Evolutionary conservation across 2,888 invertebrate genomes (phyloP).

Genomic region (Criorhina ranunculi): DNA sequence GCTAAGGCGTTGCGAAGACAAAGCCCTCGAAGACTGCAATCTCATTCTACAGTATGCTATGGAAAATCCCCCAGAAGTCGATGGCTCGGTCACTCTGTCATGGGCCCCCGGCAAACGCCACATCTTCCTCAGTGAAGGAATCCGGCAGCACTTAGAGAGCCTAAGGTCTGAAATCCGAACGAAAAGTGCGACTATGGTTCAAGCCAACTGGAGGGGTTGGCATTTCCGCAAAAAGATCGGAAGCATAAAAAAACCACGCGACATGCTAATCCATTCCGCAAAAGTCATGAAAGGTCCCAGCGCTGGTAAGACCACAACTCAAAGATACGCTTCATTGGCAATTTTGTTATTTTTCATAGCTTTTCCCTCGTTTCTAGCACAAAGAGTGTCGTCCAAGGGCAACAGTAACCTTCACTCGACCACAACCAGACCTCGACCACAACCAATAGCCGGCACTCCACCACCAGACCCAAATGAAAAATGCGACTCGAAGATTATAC

Average conservation of each 20-base stretch:
- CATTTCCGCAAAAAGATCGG: conserved; percentile 89
- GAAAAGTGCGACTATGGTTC: conserved; percentile 93
- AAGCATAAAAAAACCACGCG: conserved; percentile 81
- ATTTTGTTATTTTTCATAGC: conserved; percentile 73
- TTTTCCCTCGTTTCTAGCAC: conserved; percentile 78
- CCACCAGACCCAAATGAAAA: conserved; percentile 93
- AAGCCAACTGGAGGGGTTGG: conserved; percentile 94
- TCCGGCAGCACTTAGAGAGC: conserved; percentile 94
- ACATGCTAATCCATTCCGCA: conserved; percentile 77
- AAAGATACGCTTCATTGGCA: conserved; percentile 77
- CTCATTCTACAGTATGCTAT: conserved; percentile 90
- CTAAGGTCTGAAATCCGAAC: conserved; percentile 91
- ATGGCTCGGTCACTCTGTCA: conserved; percentile 88
- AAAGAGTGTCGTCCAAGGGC: conserved; percentile 82
- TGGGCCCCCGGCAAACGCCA: conserved; percentile 97
- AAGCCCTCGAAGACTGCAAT: conserved; percentile 90
- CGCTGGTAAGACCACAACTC: conserved; percentile 79
- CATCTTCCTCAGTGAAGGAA: conserved; percentile 97
- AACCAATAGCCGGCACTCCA: conserved; percentile 95
- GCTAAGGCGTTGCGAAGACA: conserved; percentile 88
- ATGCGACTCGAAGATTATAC: conserved; percentile 94
- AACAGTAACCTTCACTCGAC: conserved; percentile 84
- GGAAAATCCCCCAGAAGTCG: conserved; percentile 86
- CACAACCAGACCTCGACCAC: conserved; percentile 91
- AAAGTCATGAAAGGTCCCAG: conserved; percentile 80